Base-by-base conservation (phyloP, 92 coral and sea anemone genomes). In the Umimayanthus chanpuru region DNA sequence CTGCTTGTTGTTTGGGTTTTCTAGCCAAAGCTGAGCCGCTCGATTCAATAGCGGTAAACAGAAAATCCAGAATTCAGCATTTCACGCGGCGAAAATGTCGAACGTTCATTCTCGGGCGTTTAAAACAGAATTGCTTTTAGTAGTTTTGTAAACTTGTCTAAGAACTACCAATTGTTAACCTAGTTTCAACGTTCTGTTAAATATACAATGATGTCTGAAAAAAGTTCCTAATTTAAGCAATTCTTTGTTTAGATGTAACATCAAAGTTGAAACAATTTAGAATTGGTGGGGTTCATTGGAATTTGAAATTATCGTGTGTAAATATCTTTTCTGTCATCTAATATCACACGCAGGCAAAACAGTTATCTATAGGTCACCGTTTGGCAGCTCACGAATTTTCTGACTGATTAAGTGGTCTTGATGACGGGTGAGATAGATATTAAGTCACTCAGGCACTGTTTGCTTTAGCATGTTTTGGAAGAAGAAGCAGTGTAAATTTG, bases 381-480 rank as follows among this genome's bases (percentile, higher is more conserved):
- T 77, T 77, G 85, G 70, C 85, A 58, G 73, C 29, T 36, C 11
- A 30, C 71, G 28, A 32, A n/a, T 65, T 81, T 61, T 32, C 75
- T 65, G 74, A 64, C 85, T 81, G 53, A 81, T 65, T 81, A 81
- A 81, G 44, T 23, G 25, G 73, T 64, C 40, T 81, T 61, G 85
- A 81, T 81, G 76, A 81, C 85, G 75, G 14, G 74, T 64, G 50
- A 81, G 85, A 81, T 65, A 81, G 36, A 40, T 40, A 73, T 18
- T 64, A 81, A 40, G 73, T 66, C 74, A 64, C 41, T 58, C 53
- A 81, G 30, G 70, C 56, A 64, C 12, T 81, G 74, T 40, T 81
- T 81, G 47, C 85, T 65, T 56, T 81, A n/a, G 12, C 81, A 25
- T 77, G 29, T 1, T 23, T 47, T 15, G 25, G 81, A 81, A 81